Evolutionary conservation across 2,113 vertebrate genomes (phyloP).

Genomic region (Saimiri boliviensis): DNA sequence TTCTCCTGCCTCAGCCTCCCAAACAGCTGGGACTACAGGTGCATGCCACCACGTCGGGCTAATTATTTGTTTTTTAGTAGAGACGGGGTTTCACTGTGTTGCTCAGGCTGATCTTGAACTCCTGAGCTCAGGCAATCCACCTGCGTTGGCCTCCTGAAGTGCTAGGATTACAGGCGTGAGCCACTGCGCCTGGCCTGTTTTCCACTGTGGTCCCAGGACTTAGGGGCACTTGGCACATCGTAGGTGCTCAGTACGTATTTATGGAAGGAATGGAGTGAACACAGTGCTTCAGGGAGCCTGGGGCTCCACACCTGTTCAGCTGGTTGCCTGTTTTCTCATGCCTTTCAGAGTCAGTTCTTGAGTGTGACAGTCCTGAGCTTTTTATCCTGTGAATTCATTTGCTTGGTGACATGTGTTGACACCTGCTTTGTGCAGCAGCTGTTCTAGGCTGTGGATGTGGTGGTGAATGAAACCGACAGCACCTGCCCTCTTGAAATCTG

Average conservation of each 20-base stretch:
- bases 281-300: fast-evolving
- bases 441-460: neutral
- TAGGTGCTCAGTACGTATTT: fast-evolving
- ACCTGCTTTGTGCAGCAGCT: neutral
- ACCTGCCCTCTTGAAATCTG: neutral
- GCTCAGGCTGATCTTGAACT: too few species aligned
- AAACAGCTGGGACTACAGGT: too few species aligned
- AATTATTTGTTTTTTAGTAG: too few species aligned
- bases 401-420: too few species aligned
- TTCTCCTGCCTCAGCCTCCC: too few species aligned
- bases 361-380: neutral
- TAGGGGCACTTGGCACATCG: fast-evolving
- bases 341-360: neutral
- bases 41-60: too few species aligned
- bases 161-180: too few species aligned
- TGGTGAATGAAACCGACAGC: fast-evolving
- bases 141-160: too few species aligned
- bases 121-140: too few species aligned
- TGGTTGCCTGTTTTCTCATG: neutral
- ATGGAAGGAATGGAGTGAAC: neutral
- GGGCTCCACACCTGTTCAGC: fast-evolving
- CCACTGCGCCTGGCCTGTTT: neutral
- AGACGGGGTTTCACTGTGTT: too few species aligned
- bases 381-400: neutral
- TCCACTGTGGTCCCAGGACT: neutral